Conservation (phyloP, 2,797 vertebrate species). For the Petrocephalus schoutedeni region DNA sequence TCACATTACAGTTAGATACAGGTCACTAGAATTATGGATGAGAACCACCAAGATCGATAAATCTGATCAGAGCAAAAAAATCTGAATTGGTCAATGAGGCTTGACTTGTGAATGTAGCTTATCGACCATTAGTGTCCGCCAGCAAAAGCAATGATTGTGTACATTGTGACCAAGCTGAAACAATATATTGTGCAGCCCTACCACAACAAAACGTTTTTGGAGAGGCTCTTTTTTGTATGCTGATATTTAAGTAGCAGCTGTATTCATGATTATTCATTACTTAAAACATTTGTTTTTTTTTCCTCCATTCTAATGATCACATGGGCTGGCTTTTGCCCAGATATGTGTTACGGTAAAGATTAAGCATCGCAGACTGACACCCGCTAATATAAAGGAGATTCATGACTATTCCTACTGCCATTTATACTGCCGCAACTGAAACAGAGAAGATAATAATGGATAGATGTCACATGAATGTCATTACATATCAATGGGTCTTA, state of each 20-base stretch:
- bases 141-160: background rate
- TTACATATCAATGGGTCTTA: background rate
- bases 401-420: background rate
- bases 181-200: background rate
- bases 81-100: background rate
- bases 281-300: background rate
- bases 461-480: background rate
- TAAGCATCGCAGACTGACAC: background rate
- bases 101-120: background rate
- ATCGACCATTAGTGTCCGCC: background rate
- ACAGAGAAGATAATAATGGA: background rate
- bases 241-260: background rate
- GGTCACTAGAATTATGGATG: background rate
- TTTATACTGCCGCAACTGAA: background rate
- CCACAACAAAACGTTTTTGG: background rate
- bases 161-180: background rate
- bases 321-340: background rate
- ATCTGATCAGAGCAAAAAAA: background rate
- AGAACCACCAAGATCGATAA: background rate
- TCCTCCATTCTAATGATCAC: background rate
- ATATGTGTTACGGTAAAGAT: background rate
- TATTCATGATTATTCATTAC: background rate
- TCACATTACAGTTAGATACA: background rate
- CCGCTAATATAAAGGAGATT: constrained; percentile 16
- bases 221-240: background rate